Percentiles rank a stretch among this genome's conserved stretches.
Evolutionary conservation across 2,113 vertebrate genomes (phyloP).

Genomic region (Cranoglanis bouderius): DNA sequence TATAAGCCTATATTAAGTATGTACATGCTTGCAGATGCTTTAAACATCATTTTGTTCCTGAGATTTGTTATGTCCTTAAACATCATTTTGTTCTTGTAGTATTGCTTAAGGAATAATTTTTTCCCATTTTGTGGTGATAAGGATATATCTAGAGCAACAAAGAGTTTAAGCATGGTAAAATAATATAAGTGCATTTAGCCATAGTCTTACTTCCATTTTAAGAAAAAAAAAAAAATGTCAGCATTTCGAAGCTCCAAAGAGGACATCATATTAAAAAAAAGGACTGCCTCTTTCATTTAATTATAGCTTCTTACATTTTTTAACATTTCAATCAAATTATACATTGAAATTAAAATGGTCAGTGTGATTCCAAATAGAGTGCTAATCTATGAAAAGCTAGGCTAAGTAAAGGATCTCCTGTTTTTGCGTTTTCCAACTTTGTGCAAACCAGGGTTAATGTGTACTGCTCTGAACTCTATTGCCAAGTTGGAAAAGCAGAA

Average conservation of each 20-base stretch:
- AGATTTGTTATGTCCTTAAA: slow-evolving; percentile 26
- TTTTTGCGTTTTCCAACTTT: neutral
- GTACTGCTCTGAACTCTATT: slow-evolving; percentile 3
- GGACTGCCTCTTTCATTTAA: neutral
- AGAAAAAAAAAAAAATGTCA: neutral
- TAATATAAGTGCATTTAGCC: neutral
- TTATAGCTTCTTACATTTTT: neutral
- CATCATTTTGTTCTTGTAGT: slow-evolving; percentile 25
- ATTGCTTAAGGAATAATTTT: neutral
- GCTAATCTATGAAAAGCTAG: neutral
- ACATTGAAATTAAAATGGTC: neutral
- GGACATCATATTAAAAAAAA: neutral
- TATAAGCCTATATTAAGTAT: slow-evolving; percentile 23
- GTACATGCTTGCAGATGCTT: slow-evolving; percentile 35
- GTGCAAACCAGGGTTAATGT: neutral
- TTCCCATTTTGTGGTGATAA: neutral
- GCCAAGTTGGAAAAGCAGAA: slow-evolving; percentile 26
- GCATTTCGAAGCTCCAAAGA: neutral
- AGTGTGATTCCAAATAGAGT: neutral
- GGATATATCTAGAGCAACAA: neutral
- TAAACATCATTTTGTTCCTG: slow-evolving; percentile 29
- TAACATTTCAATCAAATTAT: neutral
- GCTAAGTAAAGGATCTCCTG: neutral
- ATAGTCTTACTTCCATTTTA: neutral
- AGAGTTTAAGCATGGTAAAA: neutral